phyloP scores from a whole-genome alignment of 2,888 invertebrate genomes.

The Petrophora chlorosata region DNA sequence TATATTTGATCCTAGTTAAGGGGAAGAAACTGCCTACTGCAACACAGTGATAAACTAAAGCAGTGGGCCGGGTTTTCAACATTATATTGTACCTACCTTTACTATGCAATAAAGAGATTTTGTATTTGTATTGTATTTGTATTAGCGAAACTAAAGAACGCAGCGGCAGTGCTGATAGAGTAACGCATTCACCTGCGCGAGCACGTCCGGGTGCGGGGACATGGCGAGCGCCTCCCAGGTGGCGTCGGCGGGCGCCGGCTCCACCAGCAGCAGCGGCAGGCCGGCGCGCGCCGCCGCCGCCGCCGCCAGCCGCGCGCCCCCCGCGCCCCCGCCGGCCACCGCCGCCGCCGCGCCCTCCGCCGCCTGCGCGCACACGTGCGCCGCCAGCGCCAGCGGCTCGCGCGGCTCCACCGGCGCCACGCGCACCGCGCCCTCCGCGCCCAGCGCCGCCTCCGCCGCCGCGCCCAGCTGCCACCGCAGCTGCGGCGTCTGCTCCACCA shows the following conservation, averaged over 20 bases:
- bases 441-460: conserved; percentile 44
- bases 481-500: conserved; percentile 48
- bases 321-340: conserved; percentile 50
- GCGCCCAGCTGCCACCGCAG: conserved; percentile 48
- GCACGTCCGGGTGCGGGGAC: conserved; percentile 54
- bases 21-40: no score
- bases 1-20: no score
- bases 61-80: no score
- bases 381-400: conserved; percentile 43
- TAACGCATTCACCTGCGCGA: conserved; percentile 56
- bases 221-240: conserved; percentile 57
- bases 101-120: no score
- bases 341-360: conserved; percentile 22
- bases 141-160: no score
- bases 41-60: no score
- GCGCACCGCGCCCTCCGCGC: conserved; percentile 21
- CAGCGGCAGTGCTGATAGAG: no score
- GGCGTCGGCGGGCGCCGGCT: conserved; percentile 43
- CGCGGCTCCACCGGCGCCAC: conserved; percentile 38
- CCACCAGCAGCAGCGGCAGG: conserved; percentile 56
- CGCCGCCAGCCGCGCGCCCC: conserved; percentile 57
- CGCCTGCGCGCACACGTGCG: conserved; percentile 37
- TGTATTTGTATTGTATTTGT: no score
- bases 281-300: conserved; percentile 61
- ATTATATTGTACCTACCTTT: no score